Base-by-base conservation (phyloP, 2,797 vertebrate species). In the Diglossa cyanea region DNA sequence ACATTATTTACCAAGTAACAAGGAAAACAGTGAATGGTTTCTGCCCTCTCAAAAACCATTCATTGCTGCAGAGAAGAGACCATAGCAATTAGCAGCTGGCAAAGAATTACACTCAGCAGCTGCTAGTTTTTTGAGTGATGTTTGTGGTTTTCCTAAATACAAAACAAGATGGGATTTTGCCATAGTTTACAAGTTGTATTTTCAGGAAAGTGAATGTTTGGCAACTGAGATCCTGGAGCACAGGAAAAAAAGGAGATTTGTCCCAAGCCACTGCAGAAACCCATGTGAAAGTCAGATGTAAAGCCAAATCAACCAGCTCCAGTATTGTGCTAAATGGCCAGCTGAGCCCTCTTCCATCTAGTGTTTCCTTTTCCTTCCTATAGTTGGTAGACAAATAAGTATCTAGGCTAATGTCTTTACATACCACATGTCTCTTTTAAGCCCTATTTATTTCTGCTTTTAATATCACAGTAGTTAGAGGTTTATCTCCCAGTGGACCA, bases 11-110 rank as follows among this genome's bases (percentile, higher is more conserved):
- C 78, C 10, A 25, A 86, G 54, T 50, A 58, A 75, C 68, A 83
- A 71, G 86, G 66, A 30, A 77, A 95, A 66, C 30, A 31, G 58
- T 57, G 47, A 86, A 55, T 68, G 79, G 35, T 40, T 47, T 80
- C 45, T 87, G 68, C 54, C 37, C 37, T 92, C 55, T 91, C 61
- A 74, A 88, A 93, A 77, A 28, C 7, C 65, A 78, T 72, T 91
- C 44, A 83, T 62, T 53, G 44, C 75, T 58, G 16, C 3, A 9
- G 72, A 91, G 88, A 35, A 86, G 66, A 92, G 55, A 70, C 73
- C 75, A 77, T 57, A 86, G 50, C 89, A 88, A 88, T 91, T 70
- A 84, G 61, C 86, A 72, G 45, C 76, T 93, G 77, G 94, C 82
- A 95, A 57, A 74, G 16, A 63, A 84, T 79, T 74, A 62, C 40